Base-by-base conservation (phyloP, 2,797 vertebrate species). In the Aldrovandia affinis region DNA sequence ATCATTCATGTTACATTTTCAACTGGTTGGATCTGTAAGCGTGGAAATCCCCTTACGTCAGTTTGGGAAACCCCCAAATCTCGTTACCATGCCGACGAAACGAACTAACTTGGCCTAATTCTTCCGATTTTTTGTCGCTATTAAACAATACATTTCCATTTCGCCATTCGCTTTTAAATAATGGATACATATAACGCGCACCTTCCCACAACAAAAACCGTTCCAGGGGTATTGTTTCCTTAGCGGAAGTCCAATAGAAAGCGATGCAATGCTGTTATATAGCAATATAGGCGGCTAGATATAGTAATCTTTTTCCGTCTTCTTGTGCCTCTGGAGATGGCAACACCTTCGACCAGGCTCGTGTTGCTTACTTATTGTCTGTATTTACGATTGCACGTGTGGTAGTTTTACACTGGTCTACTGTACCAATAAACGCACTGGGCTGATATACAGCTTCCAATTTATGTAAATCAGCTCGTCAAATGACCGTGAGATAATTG, bases 31-130 rank as follows among this genome's bases (percentile, higher is more conserved):
- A 0, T 63, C 12, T 33, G 0, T 0, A 20, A 1, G n/a, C 9
- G 80, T 90, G 94, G 95, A 95, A 96, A 94, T 93, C 91, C 95
- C 95, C 95, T 59, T 65, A 89, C 91, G 91, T 88, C 86, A 81
- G 8, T 6, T 81, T 65, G 90, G 92, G 89, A 89, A 90, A 84
- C 20, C 86, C 89, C 83, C 79, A 33, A 28, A 18, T 61, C 15
- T 39, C n/a, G 44, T 89, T 59, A 80, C 81, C 61, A 85, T 59
- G 65, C 7, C 82, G 85, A 89, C 88, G 8, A 18, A n/a, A n/a
- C 68, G 59, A 81, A 59, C 81, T 0, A 85, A 82, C 81, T n/a
- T 33, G 47, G 65, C 47, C 22, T 39, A 78, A 65, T 47, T n/a
- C 1, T 77, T 44, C 4, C 6, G n/a, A 42, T 47, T 22, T 47